phyloP scores from a whole-genome alignment of 2,113 vertebrate genomes.

The Caracal caracal region DNA sequence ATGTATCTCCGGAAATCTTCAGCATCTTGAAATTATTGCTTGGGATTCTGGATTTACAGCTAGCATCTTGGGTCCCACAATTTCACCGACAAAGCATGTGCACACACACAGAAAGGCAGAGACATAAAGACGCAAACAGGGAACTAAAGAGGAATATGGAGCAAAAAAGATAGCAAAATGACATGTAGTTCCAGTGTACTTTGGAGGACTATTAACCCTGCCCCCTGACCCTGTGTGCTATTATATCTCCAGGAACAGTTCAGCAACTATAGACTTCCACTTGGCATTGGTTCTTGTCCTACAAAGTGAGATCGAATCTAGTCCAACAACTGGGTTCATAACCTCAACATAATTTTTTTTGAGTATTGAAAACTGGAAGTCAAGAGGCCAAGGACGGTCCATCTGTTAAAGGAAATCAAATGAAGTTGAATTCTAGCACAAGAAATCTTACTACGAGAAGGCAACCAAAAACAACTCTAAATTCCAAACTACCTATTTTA shows the following conservation, averaged over 20 bases:
- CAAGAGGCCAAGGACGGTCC: neutral
- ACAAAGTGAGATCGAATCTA: neutral
- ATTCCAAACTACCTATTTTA: slow-evolving; percentile 17
- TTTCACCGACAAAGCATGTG: neutral
- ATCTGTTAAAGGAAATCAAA: neutral
- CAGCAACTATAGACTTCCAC: neutral
- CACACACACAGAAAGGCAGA: neutral
- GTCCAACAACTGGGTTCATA: neutral
- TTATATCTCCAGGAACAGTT: neutral
- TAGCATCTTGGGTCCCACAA: neutral
- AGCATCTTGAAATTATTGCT: neutral
- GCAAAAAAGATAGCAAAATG: neutral
- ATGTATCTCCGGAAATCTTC: neutral
- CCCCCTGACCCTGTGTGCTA: neutral
- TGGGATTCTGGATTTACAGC: slow-evolving; percentile 5
- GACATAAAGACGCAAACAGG: neutral
- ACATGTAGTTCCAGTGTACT: neutral
- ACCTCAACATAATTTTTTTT: neutral
- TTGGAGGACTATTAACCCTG: neutral
- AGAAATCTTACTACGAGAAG: neutral
- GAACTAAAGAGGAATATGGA: neutral
- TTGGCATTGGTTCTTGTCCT: neutral
- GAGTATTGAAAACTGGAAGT: neutral
- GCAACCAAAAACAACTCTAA: slow-evolving; percentile 3
- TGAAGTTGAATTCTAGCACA: neutral